Evolutionary conservation across 2,113 vertebrate genomes (phyloP).

Genomic region (Daphoenositta chrysoptera): DNA sequence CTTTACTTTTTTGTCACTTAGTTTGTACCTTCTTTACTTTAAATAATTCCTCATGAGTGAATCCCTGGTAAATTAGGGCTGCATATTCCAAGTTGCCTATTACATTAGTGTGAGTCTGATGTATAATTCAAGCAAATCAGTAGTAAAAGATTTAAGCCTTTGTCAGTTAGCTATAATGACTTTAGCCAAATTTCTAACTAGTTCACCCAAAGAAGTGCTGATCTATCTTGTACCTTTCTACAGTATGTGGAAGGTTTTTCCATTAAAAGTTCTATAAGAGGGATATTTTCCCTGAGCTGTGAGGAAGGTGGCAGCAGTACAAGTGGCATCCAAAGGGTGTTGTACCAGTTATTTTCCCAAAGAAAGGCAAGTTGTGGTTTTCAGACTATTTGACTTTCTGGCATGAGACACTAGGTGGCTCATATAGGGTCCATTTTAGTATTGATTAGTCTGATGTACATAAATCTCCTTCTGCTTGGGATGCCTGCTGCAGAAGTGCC

Average conservation of each 20-base stretch:
- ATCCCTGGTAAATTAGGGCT: constrained; percentile 13
- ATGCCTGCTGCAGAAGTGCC: not conserved
- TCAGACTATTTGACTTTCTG: not conserved
- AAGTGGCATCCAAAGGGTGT: not conserved
- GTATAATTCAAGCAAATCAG: constrained; percentile 57
- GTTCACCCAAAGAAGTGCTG: not conserved
- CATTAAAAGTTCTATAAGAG: not conserved
- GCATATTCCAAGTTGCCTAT: not conserved
- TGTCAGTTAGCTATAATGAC: not conserved
- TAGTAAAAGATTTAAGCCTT: constrained; percentile 60
- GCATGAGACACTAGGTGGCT: not conserved
- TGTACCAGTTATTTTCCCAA: not conserved
- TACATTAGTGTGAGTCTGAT: constrained; percentile 24
- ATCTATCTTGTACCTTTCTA: not conserved
- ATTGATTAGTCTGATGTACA: not conserved
- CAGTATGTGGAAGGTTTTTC: not conserved
- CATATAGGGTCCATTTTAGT: not conserved
- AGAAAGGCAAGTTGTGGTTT: not conserved
- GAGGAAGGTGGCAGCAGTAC: not conserved
- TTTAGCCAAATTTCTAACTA: not conserved
- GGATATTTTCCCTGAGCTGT: not conserved
- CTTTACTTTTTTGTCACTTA: not conserved
- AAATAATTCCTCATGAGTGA: constrained; percentile 9
- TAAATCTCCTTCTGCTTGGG: not conserved
- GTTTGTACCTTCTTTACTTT: constrained; percentile 22